These are phyloP conservation scores for Crotalus tigris DNA, from an alignment of 2,113 vertebrate species.

Conservation along the genomic window DNA sequence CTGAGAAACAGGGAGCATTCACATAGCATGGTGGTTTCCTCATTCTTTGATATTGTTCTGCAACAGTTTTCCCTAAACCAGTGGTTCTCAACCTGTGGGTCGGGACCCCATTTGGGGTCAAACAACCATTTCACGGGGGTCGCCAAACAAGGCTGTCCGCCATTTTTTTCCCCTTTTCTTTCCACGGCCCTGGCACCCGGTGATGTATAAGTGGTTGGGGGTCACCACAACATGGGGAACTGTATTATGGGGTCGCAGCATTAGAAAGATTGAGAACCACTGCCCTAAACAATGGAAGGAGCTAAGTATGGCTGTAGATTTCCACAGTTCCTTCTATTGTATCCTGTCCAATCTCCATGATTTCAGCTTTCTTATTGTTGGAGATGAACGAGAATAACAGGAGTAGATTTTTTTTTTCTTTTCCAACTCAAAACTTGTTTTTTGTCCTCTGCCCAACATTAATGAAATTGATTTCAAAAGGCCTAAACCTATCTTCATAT, in stretches of 20 bases:
- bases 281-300: not conserved
- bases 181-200: too few species aligned
- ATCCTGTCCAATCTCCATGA: not conserved
- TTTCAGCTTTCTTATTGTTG: not conserved
- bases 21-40: not conserved
- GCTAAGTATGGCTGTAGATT: not conserved
- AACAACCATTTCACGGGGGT: too few species aligned
- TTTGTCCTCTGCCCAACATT: not conserved
- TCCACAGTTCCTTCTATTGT: not conserved
- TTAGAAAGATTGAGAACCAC: too few species aligned
- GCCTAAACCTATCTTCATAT: not conserved
- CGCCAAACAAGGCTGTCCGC: too few species aligned
- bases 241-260: too few species aligned
- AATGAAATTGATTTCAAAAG: not conserved
- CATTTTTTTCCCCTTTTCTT: too few species aligned
- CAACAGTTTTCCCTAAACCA: not conserved
- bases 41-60: not conserved
- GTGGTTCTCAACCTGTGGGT: too few species aligned
- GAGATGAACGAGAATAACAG: not conserved
- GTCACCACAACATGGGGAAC: too few species aligned
- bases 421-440: not conserved
- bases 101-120: too few species aligned
- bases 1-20: not conserved
- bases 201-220: too few species aligned
- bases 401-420: not conserved